Evolutionary conservation across 1,140 invertebrate genomes (phyloP).

Genomic region (Melipona quadrifasciata): DNA sequence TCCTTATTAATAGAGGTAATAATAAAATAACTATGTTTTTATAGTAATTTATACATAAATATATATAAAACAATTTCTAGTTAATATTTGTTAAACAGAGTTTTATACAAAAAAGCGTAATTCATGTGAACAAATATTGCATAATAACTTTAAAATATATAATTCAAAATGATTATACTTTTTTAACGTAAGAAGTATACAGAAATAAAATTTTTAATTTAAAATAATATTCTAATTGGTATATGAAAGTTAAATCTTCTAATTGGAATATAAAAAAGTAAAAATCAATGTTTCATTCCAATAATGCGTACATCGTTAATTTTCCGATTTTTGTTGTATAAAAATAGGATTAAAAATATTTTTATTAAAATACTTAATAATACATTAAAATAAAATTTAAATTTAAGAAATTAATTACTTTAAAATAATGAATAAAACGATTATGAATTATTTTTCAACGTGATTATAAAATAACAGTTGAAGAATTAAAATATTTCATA

Average conservation of each 20-base stretch:
- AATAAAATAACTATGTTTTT: slow-evolving; percentile 66
- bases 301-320: background rate
- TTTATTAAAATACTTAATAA: background rate
- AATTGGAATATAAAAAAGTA: background rate
- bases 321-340: background rate
- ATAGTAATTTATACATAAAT: slow-evolving; percentile 70
- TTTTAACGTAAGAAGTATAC: background rate
- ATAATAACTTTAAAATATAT: slow-evolving; percentile 8
- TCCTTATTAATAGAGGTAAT: slow-evolving; percentile 63
- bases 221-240: background rate
- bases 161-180: background rate
- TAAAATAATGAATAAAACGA: background rate
- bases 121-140: slow-evolving; percentile 14
- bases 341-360: background rate
- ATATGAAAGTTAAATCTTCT: background rate
- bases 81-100: slow-evolving; percentile 65
- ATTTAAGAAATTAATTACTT: background rate
- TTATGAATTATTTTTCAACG: background rate
- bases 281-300: background rate
- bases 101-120: slow-evolving; percentile 31
- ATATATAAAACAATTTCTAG: slow-evolving; percentile 70
- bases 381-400: background rate
- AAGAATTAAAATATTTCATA: slow-evolving; percentile 26
- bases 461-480: slow-evolving; percentile 13
- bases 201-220: slow-evolving; percentile 16